Evolutionary conservation across 1,140 invertebrate species (phyloP).

Genomic region (Agraylea sexmaculata): DNA sequence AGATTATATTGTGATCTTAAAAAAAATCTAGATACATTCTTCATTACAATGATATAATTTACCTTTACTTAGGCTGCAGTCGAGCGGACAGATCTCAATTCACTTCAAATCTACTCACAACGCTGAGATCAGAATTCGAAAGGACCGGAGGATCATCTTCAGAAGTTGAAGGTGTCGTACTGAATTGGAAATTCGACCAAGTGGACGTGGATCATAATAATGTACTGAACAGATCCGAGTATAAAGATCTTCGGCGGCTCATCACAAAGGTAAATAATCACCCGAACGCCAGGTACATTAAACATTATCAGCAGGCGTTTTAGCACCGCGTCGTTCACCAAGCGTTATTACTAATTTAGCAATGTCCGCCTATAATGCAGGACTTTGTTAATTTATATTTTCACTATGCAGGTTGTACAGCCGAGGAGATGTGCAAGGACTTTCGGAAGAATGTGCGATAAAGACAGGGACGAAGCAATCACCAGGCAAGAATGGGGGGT

Average conservation of each 20-base stretch:
- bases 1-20: not conserved
- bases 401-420: constrained; percentile 50
- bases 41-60: not conserved
- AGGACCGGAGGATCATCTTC: constrained; percentile 24
- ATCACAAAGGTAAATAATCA: constrained; percentile 53
- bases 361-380: constrained; percentile 1
- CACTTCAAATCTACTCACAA: constrained; percentile 68
- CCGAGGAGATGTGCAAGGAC: constrained; percentile 78
- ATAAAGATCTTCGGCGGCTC: constrained; percentile 62
- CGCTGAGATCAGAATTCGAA: constrained; percentile 68
- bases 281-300: not conserved
- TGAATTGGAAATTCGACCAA: constrained; percentile 79
- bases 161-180: constrained; percentile 34
- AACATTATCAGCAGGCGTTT: not conserved
- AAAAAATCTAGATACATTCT: not conserved
- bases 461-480: constrained; percentile 63
- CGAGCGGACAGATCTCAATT: constrained; percentile 61
- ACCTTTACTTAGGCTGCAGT: constrained; percentile 43
- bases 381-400: constrained; percentile 3
- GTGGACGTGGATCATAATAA: constrained; percentile 69
- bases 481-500: constrained; percentile 70
- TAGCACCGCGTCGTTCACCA: not conserved
- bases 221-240: constrained; percentile 64
- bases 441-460: constrained; percentile 79
- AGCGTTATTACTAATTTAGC: not conserved